Base-by-base conservation (phyloP, 2,888 invertebrate species). In the Drosophila niveifrons region DNA sequence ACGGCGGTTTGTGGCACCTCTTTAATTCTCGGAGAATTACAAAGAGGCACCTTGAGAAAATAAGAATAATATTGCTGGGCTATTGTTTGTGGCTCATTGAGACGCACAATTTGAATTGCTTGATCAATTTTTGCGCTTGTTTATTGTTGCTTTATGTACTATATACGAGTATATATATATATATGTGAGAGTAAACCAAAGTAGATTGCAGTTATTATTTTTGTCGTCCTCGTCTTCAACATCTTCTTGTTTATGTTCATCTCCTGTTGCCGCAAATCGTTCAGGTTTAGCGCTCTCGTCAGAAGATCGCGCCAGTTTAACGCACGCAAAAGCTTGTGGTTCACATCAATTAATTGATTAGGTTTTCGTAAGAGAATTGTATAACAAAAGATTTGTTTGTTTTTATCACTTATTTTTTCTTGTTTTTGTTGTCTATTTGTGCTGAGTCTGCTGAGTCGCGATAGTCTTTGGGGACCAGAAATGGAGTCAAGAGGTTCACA, bases 331-430 rank as follows among this genome's bases (percentile, higher is more conserved):
- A 72, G 72, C 66, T 83, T 84, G 65, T 85, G 77, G 64, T 82
- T 81, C 75, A 71, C 66, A 59, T 75, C 64, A 68, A 79, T 75
- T 71, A 69, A 70, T 82, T 75, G 72, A 73, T 75, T 80, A 62
- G 73, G 75, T 82, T 83, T 75, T 82, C 76, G 78, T 85, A 67
- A 85, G 77, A 85, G 79, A 88, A 85, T 85, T 88, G 71, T 88
- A 69, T 81, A 85, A 79, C 82, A 82, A 89, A 85, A 79, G 76
- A 57, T 72, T 75, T 75, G 41, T 44, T 62, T 70, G 34, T 83
- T 90, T 90, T 90, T 90, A 90, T 90, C 90, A 90, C 90, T 90
- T 90, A 90, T 90, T 90, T 87, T n/a, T n/a, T n/a, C n/a, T n/a
- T n/a, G 10, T 31, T 77, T 66, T 70, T 75, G 74, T 74, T 72